Percentiles rank a stretch among this genome's conserved stretches.
Conservation (phyloP, 2,113 vertebrate genomes). For the Suricata suricatta region DNA sequence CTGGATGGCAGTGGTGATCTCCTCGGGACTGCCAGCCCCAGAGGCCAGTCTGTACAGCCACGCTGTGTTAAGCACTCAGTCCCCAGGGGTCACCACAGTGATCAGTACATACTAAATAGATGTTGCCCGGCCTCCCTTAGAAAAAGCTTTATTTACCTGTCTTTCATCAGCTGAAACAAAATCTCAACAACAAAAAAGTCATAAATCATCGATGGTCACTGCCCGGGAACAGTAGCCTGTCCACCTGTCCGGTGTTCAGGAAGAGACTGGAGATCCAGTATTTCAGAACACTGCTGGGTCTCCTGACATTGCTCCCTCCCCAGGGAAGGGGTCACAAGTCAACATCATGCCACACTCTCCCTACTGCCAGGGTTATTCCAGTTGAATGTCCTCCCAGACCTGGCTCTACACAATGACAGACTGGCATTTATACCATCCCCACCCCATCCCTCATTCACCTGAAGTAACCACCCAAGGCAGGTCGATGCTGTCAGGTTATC, state of each 20-base stretch:
- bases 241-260: not conserved
- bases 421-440: not conserved
- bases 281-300: not conserved
- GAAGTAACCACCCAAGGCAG: constrained; percentile 41
- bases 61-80: not conserved
- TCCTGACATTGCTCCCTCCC: constrained; percentile 43
- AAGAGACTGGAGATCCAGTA: not conserved
- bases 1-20: not conserved
- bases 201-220: not conserved
- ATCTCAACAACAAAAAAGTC: not conserved
- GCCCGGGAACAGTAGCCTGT: not conserved
- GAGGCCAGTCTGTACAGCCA: not conserved
- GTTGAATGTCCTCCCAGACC: constrained; percentile 7
- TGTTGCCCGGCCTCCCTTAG: not conserved
- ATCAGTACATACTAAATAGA: not conserved
- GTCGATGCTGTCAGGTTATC: not conserved
- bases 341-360: constrained; percentile 33
- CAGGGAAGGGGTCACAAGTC: constrained; percentile 52
- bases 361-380: constrained; percentile 44
- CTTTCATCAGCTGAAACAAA: not conserved
- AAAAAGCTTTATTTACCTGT: not conserved
- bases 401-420: not conserved
- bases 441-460: not conserved
- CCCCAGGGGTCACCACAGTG: not conserved
- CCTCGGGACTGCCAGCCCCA: not conserved